Percentiles rank a stretch among this genome's conserved stretches.
These are phyloP conservation scores for Oscheius sp. DNA, from an alignment of 1,140 invertebrate species.

Conservation along the genomic window DNA sequence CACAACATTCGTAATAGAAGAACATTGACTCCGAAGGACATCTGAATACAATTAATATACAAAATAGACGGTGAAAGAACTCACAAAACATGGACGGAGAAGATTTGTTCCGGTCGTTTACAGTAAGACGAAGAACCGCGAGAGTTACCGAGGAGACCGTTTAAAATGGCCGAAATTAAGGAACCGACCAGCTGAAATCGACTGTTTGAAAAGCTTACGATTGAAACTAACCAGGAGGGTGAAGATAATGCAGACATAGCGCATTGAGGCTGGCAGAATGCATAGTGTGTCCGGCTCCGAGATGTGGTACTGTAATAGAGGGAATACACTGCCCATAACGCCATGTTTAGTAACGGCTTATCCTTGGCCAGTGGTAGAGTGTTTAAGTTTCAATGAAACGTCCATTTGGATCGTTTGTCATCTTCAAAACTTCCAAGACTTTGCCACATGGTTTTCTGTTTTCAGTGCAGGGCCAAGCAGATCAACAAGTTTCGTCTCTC, in stretches of 20 bases:
- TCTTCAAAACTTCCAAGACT: too few species aligned
- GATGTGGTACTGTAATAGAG: neutral
- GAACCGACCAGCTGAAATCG: neutral
- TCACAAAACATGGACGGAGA: neutral
- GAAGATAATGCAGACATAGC: neutral
- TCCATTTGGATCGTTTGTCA: too few species aligned
- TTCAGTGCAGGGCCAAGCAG: too few species aligned
- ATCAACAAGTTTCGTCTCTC: too few species aligned
- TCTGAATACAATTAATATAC: neutral
- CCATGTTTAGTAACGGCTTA: too few species aligned
- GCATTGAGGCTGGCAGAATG: neutral
- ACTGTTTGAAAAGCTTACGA: too few species aligned
- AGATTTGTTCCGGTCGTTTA: neutral
- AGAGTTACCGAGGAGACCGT: neutral
- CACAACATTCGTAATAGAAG: neutral
- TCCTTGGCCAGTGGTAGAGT: too few species aligned
- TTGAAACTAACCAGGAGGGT: neutral
- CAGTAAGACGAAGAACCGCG: neutral
- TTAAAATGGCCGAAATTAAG: constrained; percentile 1
- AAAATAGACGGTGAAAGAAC: neutral
- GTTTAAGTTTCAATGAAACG: too few species aligned
- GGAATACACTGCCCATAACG: too few species aligned
- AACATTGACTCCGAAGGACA: neutral
- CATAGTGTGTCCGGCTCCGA: neutral
- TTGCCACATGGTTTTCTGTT: too few species aligned